Evolutionary conservation across 1,140 invertebrate genomes (phyloP), one percentile per base, ranked within the genome.

Genomic region (Anastrepha obliqua): DNA sequence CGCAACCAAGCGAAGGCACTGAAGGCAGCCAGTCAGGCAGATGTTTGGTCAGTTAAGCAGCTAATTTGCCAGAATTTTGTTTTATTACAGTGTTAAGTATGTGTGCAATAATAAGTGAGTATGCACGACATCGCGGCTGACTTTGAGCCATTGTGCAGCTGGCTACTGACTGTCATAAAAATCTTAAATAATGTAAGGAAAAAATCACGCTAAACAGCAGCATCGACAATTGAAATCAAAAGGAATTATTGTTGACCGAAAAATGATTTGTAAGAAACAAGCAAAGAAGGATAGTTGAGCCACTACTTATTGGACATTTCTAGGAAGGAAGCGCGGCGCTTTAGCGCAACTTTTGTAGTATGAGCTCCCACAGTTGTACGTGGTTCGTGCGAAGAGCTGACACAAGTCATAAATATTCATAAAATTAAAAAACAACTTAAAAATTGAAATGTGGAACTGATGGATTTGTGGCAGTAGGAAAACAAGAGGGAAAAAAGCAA

Each of bases 111-210:
- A 78, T 55, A 78, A n/a, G 47, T 78, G 20, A 44, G 74, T 78
- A 39, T 20, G 44, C 17, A 2, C 3, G 2, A 67, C 6, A 29
- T 2, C 64, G 67, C 67, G 67, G 67, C 29, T 44, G 8, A n/a
- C 67, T 74, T 74, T 74, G 67, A 81, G 74, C 9, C 44, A 55
- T 81, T 81, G 74, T 81, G 8, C 74, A 81, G 74, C 74, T 81
- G 74, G 74, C 74, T 81, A 81, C 74, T 58, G 74, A n/a, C 47
- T 81, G 74, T 81, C 74, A 47, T 81, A 81, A 81, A 81, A 81
- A 17, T 17, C n/a, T 9, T 29, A 81, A 55, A 81, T 55, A 29
- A 81, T 74, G 67, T 17, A 2, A 29, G 20, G 44, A 58, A n/a
- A 81, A 81, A 15, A 55, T 47, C 1, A 6, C 42, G 15, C 11